phyloP scores from a whole-genome alignment of 1,140 invertebrate genomes.

The Phocides pigmalion region DNA sequence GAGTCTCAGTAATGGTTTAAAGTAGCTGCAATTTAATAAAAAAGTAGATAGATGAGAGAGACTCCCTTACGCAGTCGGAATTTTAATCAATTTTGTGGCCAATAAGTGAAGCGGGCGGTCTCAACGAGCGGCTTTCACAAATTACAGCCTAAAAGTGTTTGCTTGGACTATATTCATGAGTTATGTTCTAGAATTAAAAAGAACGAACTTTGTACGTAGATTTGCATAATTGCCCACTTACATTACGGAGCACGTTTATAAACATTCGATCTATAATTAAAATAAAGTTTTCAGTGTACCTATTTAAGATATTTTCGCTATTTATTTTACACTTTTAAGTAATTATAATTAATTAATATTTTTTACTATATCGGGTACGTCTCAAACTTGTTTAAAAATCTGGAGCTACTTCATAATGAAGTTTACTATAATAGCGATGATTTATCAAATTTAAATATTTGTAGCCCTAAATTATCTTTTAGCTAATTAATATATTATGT shows the following conservation, averaged over 20 bases:
- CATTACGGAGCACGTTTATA: conserved; percentile 45
- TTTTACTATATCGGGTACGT: no score
- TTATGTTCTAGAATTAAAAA: conserved; percentile 61
- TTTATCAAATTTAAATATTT: no score
- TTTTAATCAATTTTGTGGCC: conserved; percentile 73
- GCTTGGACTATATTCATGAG: conserved; percentile 57
- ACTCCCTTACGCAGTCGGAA: conserved; percentile 57
- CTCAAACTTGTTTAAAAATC: no score
- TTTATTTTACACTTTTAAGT: no score
- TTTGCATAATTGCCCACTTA: conserved; percentile 52
- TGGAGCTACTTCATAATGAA: no score
- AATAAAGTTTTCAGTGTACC: not conserved
- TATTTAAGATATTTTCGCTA: no score
- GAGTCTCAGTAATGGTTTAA: not conserved
- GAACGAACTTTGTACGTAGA: conserved; percentile 40
- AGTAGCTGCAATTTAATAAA: conserved; percentile 6
- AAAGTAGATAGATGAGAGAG: conserved; percentile 43
- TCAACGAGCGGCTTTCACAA: conserved; percentile 52
- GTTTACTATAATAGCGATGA: no score
- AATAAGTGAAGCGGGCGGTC: conserved; percentile 54
- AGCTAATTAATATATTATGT: no score
- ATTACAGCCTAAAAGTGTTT: conserved; percentile 63
- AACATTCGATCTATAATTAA: conserved; percentile 4
- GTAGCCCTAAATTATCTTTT: no score
- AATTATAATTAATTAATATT: no score